Evolutionary conservation across 2,113 vertebrate genomes (phyloP).

Genomic region (Pachypanchax playfairii): DNA sequence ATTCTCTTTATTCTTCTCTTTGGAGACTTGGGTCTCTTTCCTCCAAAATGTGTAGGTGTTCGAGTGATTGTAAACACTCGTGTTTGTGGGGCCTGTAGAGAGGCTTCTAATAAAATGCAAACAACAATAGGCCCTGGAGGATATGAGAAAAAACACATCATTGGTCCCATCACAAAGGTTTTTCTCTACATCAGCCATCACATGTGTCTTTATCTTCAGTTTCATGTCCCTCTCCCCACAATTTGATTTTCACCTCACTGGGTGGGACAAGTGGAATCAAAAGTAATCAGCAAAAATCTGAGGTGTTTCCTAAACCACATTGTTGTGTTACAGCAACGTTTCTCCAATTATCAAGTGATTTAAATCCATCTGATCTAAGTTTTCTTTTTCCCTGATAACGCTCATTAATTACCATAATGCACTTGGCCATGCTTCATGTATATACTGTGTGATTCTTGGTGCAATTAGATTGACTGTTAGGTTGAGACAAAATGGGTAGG

Average conservation of each 20-base stretch:
- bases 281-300: constrained; percentile 71
- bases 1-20: constrained; percentile 31
- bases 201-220: constrained; percentile 16
- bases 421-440: constrained; percentile 66
- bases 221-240: not conserved
- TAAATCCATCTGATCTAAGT: constrained; percentile 67
- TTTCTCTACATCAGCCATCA: constrained; percentile 48
- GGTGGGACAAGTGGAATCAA: constrained; percentile 59
- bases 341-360: constrained; percentile 69
- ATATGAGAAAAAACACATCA: constrained; percentile 42
- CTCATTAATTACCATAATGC: constrained; percentile 76
- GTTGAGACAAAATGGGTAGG: constrained; percentile 41
- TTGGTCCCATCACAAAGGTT: constrained; percentile 38
- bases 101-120: constrained; percentile 38
- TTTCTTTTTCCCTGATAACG: constrained; percentile 64
- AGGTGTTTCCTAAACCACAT: constrained; percentile 66
- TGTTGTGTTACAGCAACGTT: constrained; percentile 55
- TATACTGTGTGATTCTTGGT: constrained; percentile 40
- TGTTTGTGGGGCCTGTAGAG: constrained; percentile 20
- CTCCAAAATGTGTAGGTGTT: not conserved
- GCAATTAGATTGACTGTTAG: constrained; percentile 37
- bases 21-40: constrained; percentile 15
- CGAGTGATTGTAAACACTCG: constrained; percentile 18
- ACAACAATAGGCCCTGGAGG: constrained; percentile 40
- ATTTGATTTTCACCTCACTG: constrained; percentile 56